phyloP scores from a whole-genome alignment of 2,797 vertebrate species.

The Microchirus variegatus region DNA sequence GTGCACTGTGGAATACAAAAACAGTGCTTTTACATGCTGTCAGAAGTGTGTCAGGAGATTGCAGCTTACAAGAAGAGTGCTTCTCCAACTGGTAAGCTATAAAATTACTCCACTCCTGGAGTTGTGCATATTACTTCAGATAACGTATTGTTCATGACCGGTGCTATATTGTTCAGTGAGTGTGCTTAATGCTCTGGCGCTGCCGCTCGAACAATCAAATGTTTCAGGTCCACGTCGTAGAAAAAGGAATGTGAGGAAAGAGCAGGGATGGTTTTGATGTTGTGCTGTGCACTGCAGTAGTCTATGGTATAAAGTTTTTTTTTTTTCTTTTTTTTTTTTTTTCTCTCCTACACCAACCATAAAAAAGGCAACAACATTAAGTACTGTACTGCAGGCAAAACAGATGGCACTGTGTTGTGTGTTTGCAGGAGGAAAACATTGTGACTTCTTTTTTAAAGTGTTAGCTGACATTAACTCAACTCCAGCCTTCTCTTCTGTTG shows the following conservation, averaged over 20 bases:
- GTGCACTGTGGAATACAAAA: constrained; percentile 63
- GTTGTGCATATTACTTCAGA: constrained; percentile 65
- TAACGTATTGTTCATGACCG: constrained; percentile 62
- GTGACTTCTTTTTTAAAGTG: constrained; percentile 19
- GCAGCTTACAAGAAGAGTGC: constrained; percentile 53
- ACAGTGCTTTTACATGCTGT: constrained; percentile 63
- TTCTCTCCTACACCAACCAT: constrained; percentile 6
- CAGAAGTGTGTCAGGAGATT: constrained; percentile 67
- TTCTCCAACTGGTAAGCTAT: constrained; percentile 59
- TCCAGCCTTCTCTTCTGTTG: constrained; percentile 12
- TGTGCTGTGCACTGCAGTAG: constrained; percentile 23
- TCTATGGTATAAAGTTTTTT: constrained; percentile 24
- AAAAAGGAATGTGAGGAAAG: constrained; percentile 21
- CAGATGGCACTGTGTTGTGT: constrained; percentile 1
- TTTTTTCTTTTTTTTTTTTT: too few relatives aligned
- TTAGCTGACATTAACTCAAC: constrained; percentile 9
- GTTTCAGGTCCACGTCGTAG: constrained; percentile 47
- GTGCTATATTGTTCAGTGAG: constrained; percentile 55
- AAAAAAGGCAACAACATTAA: constrained; percentile 18
- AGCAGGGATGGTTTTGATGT: constrained; percentile 22
- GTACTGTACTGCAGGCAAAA: constrained; percentile 6
- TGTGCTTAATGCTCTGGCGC: constrained; percentile 53
- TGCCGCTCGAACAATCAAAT: constrained; percentile 37
- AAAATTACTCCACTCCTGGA: constrained; percentile 63
- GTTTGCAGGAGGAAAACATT: constrained; percentile 1